Conservation (phyloP, 2,888 invertebrate genomes). For the Apamea crenata region DNA sequence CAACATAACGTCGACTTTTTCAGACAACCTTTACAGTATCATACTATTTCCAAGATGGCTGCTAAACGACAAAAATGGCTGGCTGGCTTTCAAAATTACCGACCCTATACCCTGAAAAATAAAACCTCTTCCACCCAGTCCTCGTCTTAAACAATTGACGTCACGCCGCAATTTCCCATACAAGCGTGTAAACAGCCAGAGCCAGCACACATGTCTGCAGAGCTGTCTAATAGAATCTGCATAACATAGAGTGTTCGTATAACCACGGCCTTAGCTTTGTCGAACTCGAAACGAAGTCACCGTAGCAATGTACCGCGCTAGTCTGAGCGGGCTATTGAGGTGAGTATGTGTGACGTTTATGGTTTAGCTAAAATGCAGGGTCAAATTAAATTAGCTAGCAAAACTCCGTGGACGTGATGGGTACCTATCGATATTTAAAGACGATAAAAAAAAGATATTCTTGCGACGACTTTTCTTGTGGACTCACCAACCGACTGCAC, state of each 20-base stretch:
- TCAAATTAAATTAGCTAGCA: not conserved
- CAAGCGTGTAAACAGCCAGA: slow-evolving; percentile 52
- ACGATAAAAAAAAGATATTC: no score
- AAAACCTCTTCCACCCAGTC: not conserved
- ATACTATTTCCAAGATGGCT: not conserved
- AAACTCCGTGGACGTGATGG: not conserved
- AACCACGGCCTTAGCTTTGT: slow-evolving; percentile 34
- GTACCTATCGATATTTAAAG: no score
- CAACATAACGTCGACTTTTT: not conserved
- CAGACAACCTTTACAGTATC: not conserved
- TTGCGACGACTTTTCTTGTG: no score
- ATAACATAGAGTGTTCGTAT: slow-evolving; percentile 60
- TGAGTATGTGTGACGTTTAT: not conserved
- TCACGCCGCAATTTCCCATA: slow-evolving; percentile 32
- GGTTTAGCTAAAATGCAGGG: not conserved
- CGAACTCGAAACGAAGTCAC: slow-evolving; percentile 55
- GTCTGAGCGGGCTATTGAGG: slow-evolving; percentile 10
- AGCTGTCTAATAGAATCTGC: slow-evolving; percentile 69
- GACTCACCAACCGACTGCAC: no score
- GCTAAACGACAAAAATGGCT: no score
- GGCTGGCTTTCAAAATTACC: not conserved
- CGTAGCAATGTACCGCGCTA: not conserved
- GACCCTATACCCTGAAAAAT: not conserved
- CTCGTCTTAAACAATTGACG: slow-evolving; percentile 27
- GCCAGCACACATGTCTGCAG: slow-evolving; percentile 54